Conservation (phyloP, 2,113 vertebrate species). For the Typhlomys cinereus region DNA sequence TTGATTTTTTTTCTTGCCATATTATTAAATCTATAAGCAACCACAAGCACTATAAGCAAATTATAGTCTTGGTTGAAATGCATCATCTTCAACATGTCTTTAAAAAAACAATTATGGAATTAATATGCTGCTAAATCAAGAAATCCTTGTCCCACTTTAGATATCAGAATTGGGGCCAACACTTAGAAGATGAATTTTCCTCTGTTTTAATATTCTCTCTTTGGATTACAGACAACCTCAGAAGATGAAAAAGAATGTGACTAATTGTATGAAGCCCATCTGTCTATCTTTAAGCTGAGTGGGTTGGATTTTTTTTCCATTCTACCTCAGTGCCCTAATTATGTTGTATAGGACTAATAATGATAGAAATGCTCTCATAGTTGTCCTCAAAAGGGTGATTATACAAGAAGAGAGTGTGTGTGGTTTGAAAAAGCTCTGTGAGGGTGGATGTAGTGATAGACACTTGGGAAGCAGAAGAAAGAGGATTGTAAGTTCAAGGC, state of each 20-base stretch:
- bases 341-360: neutral
- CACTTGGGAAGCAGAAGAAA: neutral
- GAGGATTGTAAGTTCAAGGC: neutral
- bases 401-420: neutral
- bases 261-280: neutral
- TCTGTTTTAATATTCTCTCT: constrained; percentile 5
- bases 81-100: constrained; percentile 5
- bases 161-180: constrained; percentile 5
- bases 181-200: neutral
- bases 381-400: neutral
- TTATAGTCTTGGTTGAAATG: neutral
- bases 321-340: too few species aligned
- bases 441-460: neutral
- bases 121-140: neutral
- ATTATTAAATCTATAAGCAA: neutral
- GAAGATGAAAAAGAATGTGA: neutral
- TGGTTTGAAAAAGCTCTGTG: neutral
- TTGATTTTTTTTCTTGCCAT: constrained; percentile 3
- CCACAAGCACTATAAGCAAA: neutral
- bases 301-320: neutral
- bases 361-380: neutral
- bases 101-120: neutral
- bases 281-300: neutral
- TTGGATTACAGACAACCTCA: neutral
- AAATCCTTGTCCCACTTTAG: neutral